Evolutionary conservation across 2,113 vertebrate species (phyloP).

Genomic region (Periophthalmus modestus): DNA sequence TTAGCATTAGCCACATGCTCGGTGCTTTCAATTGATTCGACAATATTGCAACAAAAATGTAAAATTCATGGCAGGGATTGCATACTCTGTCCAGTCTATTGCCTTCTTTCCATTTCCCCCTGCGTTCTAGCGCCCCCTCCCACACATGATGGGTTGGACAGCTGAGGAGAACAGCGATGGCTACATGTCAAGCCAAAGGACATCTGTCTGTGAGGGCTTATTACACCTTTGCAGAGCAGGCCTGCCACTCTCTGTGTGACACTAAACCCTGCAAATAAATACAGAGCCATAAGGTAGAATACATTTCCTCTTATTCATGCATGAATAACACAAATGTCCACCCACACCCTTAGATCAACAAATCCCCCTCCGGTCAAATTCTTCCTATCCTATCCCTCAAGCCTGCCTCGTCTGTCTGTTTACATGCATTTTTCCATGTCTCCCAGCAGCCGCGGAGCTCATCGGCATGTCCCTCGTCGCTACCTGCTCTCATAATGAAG

Average conservation of each 20-base stretch:
- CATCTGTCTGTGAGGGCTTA: slow-evolving; percentile 40
- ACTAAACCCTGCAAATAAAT: slow-evolving; percentile 65
- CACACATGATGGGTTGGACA: slow-evolving; percentile 28
- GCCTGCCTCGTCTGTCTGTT: not conserved
- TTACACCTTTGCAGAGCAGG: slow-evolving; percentile 44
- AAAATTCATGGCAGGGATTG: not conserved
- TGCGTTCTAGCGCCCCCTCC: slow-evolving; percentile 21
- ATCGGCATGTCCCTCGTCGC: slow-evolving; percentile 43
- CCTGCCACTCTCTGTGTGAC: slow-evolving; percentile 57
- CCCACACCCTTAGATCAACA: slow-evolving; percentile 35
- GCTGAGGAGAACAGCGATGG: slow-evolving; percentile 17
- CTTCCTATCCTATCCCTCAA: slow-evolving; percentile 32
- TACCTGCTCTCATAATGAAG: slow-evolving; percentile 68
- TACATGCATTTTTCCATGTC: slow-evolving; percentile 13
- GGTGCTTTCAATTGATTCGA: not conserved
- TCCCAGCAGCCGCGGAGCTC: not conserved
- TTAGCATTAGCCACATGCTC: not conserved
- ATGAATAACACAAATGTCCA: slow-evolving; percentile 33
- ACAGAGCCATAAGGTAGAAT: slow-evolving; percentile 59
- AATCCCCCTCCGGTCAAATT: slow-evolving; percentile 29
- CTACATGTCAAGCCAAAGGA: slow-evolving; percentile 32
- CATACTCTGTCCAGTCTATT: not conserved
- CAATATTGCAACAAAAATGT: not conserved
- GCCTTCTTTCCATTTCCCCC: slow-evolving; percentile 1
- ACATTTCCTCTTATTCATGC: slow-evolving; percentile 36